Base-by-base conservation (phyloP, 1,140 invertebrate species). In the Drosophila funebris region DNA sequence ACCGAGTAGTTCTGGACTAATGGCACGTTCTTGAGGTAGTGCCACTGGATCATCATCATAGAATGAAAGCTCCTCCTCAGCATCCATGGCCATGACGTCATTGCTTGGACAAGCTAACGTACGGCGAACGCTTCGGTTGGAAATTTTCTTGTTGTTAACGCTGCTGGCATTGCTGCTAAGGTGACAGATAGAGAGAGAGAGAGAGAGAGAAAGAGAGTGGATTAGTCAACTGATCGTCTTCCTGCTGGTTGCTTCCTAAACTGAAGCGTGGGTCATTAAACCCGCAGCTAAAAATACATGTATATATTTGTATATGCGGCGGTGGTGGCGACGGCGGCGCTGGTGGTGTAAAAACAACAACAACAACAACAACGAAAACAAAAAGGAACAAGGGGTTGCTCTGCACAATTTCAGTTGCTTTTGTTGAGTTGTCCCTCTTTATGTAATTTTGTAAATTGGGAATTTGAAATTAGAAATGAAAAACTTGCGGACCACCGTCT, bases 251-350 rank as follows among this genome's bases (percentile, higher is more conserved):
- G 27, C 57, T 61, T 29, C 48, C 58, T 63, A 67, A 57, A 70
- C 58, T 61, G 43, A 29, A 16, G 50, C 31, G 63, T 67, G 82
- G 83, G 83, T 88, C 83, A 88, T 83, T 88, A 88, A 88, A 88
- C 83, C 60, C 84, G 54, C 46, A 76, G 79, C 84, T 88, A 88
- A 88, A 88, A 88, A 88, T 88, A 61, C 33, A 61, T 53, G 5
- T 5, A 33, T 33, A 11, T 46, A 9, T 43, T 43, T 16, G 24
- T 31, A 39, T 63, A 71, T 53, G 61, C 78, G 76, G 24, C 37
- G 60, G 31, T 46, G 57, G 56, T 44, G 76, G 76, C 39, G 81
- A 69, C 29, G 64, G 52, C 33, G 70, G 22, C 48, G 61, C 37
- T 67, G 67, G 82, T 73, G 82, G 82, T 76, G 77, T 77, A 67